Base-by-base conservation (phyloP, 2,113 vertebrate species). In the Apaloderma vittatum region DNA sequence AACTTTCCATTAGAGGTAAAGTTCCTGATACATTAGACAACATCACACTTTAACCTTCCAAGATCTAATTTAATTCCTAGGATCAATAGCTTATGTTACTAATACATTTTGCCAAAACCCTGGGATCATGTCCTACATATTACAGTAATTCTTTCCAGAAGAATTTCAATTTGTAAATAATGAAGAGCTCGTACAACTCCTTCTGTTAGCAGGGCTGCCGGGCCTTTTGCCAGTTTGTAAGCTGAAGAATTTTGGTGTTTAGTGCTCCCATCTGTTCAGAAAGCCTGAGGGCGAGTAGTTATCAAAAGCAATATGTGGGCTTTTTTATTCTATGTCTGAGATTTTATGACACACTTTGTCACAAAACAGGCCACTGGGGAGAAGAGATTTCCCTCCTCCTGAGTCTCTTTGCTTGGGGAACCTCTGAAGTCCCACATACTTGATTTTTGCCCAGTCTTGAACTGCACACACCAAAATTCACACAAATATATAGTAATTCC, bases 111-210 rank as follows among this genome's bases (percentile, higher is more conserved):
- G 94, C 96, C 96, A 96, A 96, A 96, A 94, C 93, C 92, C 92
- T 91, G 94, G 96, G 94, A 97, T 97, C 96, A 91, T 97, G 95
- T 96, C 94, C 92, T 96, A 94, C 95, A 94, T 94, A 96, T 96
- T 95, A 92, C 20, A 89, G 93, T 96, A 97, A 97, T 97, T 89
- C 92, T 94, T 97, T 97, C 97, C 95, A 97, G 94, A 96, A 97
- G 94, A 95, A 97, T 94, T 95, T 94, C 70, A 88, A 96, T 97
- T 97, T 94, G 97, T 95, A 97, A 97, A 97, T 96, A 97, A 96
- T 94, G 93, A 96, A 96, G 96, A 88, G 52, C 86, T 94, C 95
- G 6, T 96, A 96, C 93, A 93, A 88, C 88, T 97, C 95, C 93
- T 96, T 93, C 95, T 95, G 96, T 94, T 94, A 92, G 94, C 92